A percentile compares a stretch with the other conserved stretches of the same genome.
Evolutionary conservation across 2,113 vertebrate genomes (phyloP).

Genomic region (Microcebus murinus): DNA sequence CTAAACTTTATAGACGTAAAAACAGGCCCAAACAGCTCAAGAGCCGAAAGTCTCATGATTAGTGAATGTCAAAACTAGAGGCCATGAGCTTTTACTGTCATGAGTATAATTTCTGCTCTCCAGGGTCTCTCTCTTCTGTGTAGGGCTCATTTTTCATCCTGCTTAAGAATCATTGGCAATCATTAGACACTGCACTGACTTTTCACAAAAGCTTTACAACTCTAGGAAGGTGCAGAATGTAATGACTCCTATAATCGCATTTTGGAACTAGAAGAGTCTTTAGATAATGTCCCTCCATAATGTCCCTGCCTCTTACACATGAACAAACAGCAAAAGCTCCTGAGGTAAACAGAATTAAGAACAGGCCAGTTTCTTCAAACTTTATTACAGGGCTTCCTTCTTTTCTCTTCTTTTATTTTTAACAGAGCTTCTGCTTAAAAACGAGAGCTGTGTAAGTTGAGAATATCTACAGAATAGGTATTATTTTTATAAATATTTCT

Average conservation of each 20-base stretch:
- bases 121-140: neutral
- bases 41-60: neutral
- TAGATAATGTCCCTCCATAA: neutral
- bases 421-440: slow-evolving; percentile 27
- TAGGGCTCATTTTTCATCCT: neutral
- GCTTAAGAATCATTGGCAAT: neutral
- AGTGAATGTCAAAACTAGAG: neutral
- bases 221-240: neutral
- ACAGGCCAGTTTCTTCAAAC: neutral
- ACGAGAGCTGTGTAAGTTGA: neutral
- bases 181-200: neutral
- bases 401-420: neutral
- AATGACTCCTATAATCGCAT: neutral
- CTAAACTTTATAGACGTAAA: neutral
- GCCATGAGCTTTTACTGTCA: neutral
- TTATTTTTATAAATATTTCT: slow-evolving; percentile 1
- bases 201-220: slow-evolving; percentile 11
- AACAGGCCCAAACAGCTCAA: neutral
- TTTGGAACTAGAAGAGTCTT: neutral
- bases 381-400: neutral
- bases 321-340: neutral
- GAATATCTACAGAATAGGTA: neutral
- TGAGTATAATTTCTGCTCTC: neutral
- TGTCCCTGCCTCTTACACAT: neutral
- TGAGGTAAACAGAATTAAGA: slow-evolving; percentile 23